Percentiles rank a stretch among this genome's conserved stretches.
Conservation (phyloP, 2,888 invertebrate genomes). For the Nomada fabriciana region DNA sequence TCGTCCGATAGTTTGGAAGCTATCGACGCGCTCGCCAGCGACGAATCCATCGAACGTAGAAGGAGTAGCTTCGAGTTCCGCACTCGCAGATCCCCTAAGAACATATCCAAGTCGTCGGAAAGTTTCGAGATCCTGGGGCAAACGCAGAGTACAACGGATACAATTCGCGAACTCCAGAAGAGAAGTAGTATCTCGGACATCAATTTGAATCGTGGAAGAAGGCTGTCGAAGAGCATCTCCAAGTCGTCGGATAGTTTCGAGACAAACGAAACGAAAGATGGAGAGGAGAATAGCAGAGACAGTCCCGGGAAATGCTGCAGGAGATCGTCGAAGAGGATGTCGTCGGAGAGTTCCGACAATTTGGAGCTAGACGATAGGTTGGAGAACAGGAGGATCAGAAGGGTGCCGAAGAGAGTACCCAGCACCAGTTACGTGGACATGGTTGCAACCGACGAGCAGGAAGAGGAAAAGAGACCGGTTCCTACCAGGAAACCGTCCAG, state of each 20-base stretch:
- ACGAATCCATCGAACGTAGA: constrained; percentile 74
- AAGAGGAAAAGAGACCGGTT: constrained; percentile 70
- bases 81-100: constrained; percentile 67
- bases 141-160: constrained; percentile 32
- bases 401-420: constrained; percentile 77
- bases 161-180: constrained; percentile 73
- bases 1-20: constrained; percentile 80
- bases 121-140: constrained; percentile 77
- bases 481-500: constrained; percentile 74
- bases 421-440: constrained; percentile 76
- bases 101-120: constrained; percentile 82
- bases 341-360: constrained; percentile 82
- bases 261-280: constrained; percentile 66
- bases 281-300: constrained; percentile 62
- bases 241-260: constrained; percentile 81
- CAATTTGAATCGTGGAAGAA: constrained; percentile 72
- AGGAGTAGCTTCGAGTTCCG: constrained; percentile 77
- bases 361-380: constrained; percentile 78
- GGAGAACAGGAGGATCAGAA: constrained; percentile 76
- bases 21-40: constrained; percentile 74
- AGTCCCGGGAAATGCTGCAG: constrained; percentile 62
- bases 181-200: constrained; percentile 80
- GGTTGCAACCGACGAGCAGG: constrained; percentile 63
- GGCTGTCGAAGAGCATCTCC: constrained; percentile 75
- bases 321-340: constrained; percentile 75